Conservation (phyloP, 2,888 invertebrate genomes). For the Lycaena phlaeas region DNA sequence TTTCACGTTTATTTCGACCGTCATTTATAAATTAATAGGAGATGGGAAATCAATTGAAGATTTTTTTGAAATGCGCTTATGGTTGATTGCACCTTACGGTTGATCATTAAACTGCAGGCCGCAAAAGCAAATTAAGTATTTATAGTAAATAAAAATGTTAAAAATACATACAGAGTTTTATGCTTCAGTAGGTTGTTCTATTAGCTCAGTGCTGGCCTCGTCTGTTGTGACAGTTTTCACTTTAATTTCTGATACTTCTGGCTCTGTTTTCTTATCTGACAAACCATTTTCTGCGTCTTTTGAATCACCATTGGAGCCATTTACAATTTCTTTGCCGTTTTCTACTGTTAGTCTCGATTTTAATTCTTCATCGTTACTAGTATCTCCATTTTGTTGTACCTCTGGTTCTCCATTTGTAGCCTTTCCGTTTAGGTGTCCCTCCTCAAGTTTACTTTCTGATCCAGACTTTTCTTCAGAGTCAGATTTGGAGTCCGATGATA, state of each 20-base stretch:
- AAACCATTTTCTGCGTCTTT: slow-evolving; percentile 38
- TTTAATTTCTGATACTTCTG: slow-evolving; percentile 62
- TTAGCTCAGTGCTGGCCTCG: slow-evolving; percentile 49
- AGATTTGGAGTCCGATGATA: slow-evolving; percentile 19
- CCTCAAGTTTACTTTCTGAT: slow-evolving; percentile 28
- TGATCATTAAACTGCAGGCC: too few relatives aligned
- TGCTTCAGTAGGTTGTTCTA: slow-evolving; percentile 68
- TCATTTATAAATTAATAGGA: too few relatives aligned
- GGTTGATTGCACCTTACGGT: too few relatives aligned
- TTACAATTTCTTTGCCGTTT: slow-evolving; percentile 36
- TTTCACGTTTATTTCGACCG: too few relatives aligned
- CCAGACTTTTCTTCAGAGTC: slow-evolving; percentile 20
- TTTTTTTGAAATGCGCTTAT: too few relatives aligned
- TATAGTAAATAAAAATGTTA: too few relatives aligned
- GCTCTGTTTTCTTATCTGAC: slow-evolving; percentile 44
- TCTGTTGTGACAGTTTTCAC: slow-evolving; percentile 70
- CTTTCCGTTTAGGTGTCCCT: slow-evolving; percentile 50
- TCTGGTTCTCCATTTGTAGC: slow-evolving; percentile 41
- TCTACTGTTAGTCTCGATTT: slow-evolving; percentile 48
- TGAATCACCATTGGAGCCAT: slow-evolving; percentile 26
- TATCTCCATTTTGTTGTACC: slow-evolving; percentile 42
- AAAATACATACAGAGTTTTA: slow-evolving; percentile 42
- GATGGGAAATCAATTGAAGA: too few relatives aligned
- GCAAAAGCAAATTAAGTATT: too few relatives aligned
- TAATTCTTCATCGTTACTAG: slow-evolving; percentile 43